Conservation (phyloP, 2,888 invertebrate species). For the Caenorhabditis panamensis region DNA sequence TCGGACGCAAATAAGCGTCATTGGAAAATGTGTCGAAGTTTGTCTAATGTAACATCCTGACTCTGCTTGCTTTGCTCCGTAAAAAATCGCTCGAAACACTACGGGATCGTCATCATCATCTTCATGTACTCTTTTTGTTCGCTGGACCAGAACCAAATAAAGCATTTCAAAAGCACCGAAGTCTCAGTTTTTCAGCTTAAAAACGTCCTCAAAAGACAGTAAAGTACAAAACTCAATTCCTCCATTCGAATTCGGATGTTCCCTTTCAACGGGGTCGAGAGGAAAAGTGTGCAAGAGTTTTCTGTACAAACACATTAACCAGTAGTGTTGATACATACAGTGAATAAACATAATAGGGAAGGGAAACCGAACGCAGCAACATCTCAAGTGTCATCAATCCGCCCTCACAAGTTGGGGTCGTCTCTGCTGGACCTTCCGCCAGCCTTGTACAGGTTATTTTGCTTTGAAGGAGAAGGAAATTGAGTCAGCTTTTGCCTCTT, state of each 20-base stretch:
- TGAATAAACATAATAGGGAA: slow-evolving; percentile 57
- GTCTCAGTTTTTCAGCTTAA: neutral
- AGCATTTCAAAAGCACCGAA: slow-evolving; percentile 29
- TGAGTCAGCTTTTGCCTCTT: no score
- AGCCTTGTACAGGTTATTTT: no score
- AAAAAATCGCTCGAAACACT: slow-evolving; percentile 24
- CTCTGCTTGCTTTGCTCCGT: neutral
- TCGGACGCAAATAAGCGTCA: slow-evolving; percentile 18
- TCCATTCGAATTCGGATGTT: no score
- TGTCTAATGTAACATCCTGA: neutral
- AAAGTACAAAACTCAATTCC: neutral
- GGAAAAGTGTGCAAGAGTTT: slow-evolving; percentile 42
- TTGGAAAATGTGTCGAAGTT: slow-evolving; percentile 1
- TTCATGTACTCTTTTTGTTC: neutral
- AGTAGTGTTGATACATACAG: slow-evolving; percentile 49
- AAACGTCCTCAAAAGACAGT: neutral
- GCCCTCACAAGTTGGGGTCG: slow-evolving; percentile 31
- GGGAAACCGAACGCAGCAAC: slow-evolving; percentile 52
- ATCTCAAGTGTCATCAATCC: slow-evolving; percentile 60
- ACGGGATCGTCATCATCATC: slow-evolving; percentile 49
- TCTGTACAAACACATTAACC: slow-evolving; percentile 57
- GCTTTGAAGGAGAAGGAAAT: no score
- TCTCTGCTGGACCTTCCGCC: slow-evolving; percentile 20
- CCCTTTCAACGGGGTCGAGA: slow-evolving; percentile 32
- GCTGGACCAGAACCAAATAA: slow-evolving; percentile 35